Evolutionary conservation across 2,113 vertebrate genomes (phyloP), one percentile per base, ranked within the genome.

Genomic region (Tamias sibiricus): DNA sequence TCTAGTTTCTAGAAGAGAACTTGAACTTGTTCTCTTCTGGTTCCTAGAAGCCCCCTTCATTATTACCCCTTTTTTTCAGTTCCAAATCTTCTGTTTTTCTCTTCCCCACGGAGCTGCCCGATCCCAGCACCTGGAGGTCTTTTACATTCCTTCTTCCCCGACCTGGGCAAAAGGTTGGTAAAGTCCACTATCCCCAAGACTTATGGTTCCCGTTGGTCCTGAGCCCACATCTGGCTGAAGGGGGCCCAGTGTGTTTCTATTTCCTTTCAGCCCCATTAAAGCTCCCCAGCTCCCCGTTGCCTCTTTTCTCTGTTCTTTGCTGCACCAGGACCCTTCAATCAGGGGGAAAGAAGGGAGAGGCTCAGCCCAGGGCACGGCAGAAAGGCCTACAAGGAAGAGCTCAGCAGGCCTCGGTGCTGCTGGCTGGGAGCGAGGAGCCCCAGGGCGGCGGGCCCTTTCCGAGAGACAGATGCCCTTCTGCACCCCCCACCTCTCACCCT

Each of bases 251-350:
- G 72, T 75, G 26, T 79, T 74, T 66, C 76, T 42, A 0, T 54
- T 62, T n/a, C 44, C 32, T 44, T 86, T 28, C 62, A 24, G 68
- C 66, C 40, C 85, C 87, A 97, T 97, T 97, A 97, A 97, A 97
- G 91, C 49, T 92, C 93, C 91, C 62, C 5, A 85, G 91, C 40
- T 44, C 74, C 71, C 76, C 1, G 6, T 77, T 26, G 97, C 69
- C 89, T 97, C 92, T 68, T 89, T 86, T 97, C 71, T 95, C 87
- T 24, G 47, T 96, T 98, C 80, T 92, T 96, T 81, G 85, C 72
- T 71, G 49, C 94, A 83, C 68, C 64, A 32, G 77, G 87, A 88
- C 42, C 68, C 52, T 59, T 9, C 14, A 49, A 28, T 8, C 14
- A 10, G 26, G 59, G 28, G 22, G n/a, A 26, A 8, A 26, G 71